Conservation (phyloP, 2,888 invertebrate species). For the Chrysodeixis includens region DNA sequence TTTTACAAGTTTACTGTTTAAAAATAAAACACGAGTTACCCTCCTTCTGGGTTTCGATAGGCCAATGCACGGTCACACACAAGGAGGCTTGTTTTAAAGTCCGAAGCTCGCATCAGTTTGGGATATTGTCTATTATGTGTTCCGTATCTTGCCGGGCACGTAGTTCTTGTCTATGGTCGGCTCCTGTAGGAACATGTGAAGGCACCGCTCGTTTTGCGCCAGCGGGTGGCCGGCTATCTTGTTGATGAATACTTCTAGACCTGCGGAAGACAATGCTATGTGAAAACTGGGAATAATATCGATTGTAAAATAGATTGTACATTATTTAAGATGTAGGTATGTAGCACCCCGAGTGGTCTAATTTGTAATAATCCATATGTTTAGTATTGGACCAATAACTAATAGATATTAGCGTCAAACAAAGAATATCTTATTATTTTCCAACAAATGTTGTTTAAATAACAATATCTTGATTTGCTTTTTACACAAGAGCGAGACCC, state of each 20-base stretch:
- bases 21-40: conserved; percentile 32
- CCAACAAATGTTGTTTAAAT: too few species aligned
- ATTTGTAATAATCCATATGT: too few species aligned
- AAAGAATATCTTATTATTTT: too few species aligned
- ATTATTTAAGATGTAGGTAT: too few species aligned
- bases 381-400: too few species aligned
- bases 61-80: conserved; percentile 63
- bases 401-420: too few species aligned
- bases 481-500: too few species aligned
- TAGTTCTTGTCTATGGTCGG: conserved; percentile 99
- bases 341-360: too few species aligned
- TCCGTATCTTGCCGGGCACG: conserved; percentile 99
- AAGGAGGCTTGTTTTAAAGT: conserved; percentile 69
- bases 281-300: not conserved
- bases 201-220: conserved; percentile 99
- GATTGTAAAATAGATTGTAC: too few species aligned
- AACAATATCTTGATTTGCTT: too few species aligned
- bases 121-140: conserved; percentile 91
- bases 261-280: conserved; percentile 64
- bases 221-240: conserved; percentile 99
- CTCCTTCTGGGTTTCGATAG: conserved; percentile 39
- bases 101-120: conserved; percentile 58
- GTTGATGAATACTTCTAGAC: conserved; percentile 99
- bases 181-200: conserved; percentile 99
- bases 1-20: conserved; percentile 26